A percentile compares a stretch with the other conserved stretches of the same genome.
phyloP scores from a whole-genome alignment of 2,797 vertebrate species.

The Platyrinchus mystaceus region DNA sequence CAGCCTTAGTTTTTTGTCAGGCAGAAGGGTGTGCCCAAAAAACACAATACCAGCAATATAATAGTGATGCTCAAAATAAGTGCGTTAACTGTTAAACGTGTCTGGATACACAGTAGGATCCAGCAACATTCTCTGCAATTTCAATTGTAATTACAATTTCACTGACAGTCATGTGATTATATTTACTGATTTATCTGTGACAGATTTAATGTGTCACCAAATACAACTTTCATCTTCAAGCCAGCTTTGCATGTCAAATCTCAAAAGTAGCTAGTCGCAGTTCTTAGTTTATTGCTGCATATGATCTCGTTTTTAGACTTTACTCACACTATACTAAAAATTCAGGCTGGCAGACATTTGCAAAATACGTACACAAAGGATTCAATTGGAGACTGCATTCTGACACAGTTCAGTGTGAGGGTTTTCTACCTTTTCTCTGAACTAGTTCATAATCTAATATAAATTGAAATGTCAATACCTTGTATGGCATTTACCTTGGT shows the following conservation, averaged over 20 bases:
- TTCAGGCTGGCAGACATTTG: neutral
- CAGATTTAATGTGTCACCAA: neutral
- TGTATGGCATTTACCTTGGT: constrained; percentile 43
- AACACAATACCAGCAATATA: neutral
- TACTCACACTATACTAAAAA: neutral
- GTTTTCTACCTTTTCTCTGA: neutral
- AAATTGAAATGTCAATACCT: constrained; percentile 51
- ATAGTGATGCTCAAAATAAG: neutral
- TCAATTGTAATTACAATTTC: neutral
- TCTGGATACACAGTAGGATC: neutral
- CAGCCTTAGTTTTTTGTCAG: neutral
- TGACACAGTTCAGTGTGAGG: neutral
- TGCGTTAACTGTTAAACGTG: neutral
- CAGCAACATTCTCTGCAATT: neutral
- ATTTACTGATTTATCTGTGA: neutral
- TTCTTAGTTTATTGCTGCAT: neutral
- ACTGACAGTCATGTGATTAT: neutral
- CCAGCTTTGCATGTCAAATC: neutral
- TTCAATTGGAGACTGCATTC: neutral
- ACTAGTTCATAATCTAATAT: constrained; percentile 28
- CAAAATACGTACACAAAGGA: neutral
- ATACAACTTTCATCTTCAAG: neutral
- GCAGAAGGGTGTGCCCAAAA: neutral
- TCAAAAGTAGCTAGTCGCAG: neutral
- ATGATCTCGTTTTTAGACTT: neutral